A percentile compares a stretch with the other conserved stretches of the same genome.
Conservation (phyloP, 2,113 vertebrate species). For the Myxocyprinus asiaticus region DNA sequence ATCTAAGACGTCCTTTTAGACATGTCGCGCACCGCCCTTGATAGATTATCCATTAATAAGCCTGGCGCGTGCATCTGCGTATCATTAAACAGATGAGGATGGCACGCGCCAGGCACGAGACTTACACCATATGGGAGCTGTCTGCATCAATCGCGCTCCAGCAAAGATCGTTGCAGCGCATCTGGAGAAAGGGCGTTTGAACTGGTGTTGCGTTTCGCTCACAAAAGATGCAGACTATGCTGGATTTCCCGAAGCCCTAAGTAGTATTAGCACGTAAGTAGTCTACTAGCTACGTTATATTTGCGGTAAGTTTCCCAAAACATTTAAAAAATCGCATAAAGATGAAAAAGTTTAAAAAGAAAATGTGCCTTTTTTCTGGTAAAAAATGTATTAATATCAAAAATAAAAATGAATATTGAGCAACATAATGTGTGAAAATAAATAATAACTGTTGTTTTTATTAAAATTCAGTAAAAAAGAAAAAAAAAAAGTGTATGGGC, state of each 20-base stretch:
- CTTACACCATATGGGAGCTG: not conserved
- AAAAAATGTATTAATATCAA: too few species aligned
- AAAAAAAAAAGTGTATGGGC: too few species aligned
- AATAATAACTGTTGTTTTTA: too few species aligned
- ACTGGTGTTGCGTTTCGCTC: not conserved
- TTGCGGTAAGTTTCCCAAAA: too few species aligned
- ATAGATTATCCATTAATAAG: constrained; percentile 52
- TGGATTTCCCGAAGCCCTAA: not conserved
- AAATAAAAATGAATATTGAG: too few species aligned
- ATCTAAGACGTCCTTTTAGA: constrained; percentile 26
- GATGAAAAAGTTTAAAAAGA: too few species aligned
- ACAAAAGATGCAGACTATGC: too few species aligned
- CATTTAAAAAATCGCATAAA: too few species aligned
- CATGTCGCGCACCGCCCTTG: constrained; percentile 25
- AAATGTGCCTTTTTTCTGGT: too few species aligned
- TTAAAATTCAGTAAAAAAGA: too few species aligned
- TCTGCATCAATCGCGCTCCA: constrained; percentile 7
- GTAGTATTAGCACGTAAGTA: not conserved
- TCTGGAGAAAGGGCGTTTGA: not conserved
- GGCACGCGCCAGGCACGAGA: constrained; percentile 77
- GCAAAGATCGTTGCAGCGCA: constrained; percentile 44
- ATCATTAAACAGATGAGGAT: constrained; percentile 47
- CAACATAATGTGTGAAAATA: too few species aligned
- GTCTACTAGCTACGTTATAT: too few species aligned
- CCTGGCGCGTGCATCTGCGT: constrained; percentile 39